phyloP scores from a whole-genome alignment of 2,113 vertebrate species.

The Acanthochromis polyacanthus region DNA sequence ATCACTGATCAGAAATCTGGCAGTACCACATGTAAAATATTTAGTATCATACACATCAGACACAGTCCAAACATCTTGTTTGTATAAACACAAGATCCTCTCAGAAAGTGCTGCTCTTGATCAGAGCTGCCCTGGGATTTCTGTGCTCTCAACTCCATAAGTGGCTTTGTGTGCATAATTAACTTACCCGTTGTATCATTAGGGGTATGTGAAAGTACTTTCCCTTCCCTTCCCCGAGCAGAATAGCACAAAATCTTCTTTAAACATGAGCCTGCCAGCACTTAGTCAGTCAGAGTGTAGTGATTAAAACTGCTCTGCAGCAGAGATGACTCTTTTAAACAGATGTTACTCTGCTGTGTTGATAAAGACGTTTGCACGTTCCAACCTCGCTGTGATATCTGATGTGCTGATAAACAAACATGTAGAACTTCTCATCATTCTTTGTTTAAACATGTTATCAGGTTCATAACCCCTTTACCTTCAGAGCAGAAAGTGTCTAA shows the following conservation, averaged over 20 bases:
- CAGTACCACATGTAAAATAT: too few species aligned
- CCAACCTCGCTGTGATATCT: neutral
- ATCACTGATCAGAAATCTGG: too few species aligned
- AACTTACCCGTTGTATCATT: constrained; percentile 5
- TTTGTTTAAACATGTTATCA: too few species aligned
- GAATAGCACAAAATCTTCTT: constrained; percentile 15
- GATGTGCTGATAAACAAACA: neutral
- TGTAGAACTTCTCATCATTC: too few species aligned
- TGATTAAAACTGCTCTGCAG: neutral
- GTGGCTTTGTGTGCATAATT: constrained; percentile 18
- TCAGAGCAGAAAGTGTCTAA: too few species aligned
- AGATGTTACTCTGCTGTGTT: neutral
- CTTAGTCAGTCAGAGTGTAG: neutral
- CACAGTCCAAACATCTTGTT: constrained; percentile 1
- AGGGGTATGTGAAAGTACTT: constrained; percentile 15
- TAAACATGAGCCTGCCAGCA: neutral
- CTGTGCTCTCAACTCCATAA: constrained; percentile 23
- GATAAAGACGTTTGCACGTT: neutral
- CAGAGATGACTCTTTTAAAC: neutral
- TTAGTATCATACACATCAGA: neutral
- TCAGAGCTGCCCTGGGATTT: neutral
- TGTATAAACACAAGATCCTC: neutral
- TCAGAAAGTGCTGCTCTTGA: constrained; percentile 19
- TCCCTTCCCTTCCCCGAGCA: constrained; percentile 6
- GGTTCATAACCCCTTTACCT: too few species aligned